Evolutionary conservation across 2,113 vertebrate species (phyloP), one percentile per base, ranked within the genome.

Genomic region (Epinephelus moara): DNA sequence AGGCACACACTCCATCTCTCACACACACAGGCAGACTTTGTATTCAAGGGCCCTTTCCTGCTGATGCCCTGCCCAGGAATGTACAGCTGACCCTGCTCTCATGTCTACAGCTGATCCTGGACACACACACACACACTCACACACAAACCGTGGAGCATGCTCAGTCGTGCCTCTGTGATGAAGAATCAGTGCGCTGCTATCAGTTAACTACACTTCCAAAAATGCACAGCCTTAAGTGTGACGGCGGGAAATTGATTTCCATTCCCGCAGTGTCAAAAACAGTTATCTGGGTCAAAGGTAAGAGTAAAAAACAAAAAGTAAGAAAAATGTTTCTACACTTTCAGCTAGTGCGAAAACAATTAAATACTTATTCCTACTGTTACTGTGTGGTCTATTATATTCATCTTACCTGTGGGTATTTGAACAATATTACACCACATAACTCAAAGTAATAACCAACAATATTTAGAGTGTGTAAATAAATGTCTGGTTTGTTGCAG

Each of bases 1-100:
- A 75, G 45, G 61, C 71, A 40, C 71, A 75, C 53, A n/a, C 80
- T 42, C 42, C 50, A 66, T 70, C 33, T 27, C 25, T 30, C 53
- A 25, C 50, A 81, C 72, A 78, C 75, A 82, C 67, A 84, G 6
- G 4, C 73, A 82, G 83, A 92, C 91, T 89, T 87, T 89, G 87
- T 86, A 81, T 89, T 85, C 66, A 52, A 45, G 84, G 30, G 53
- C 61, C 55, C 61, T 66, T 86, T 61, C 53, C 70, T 75, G 76
- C 67, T 55, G 81, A 84, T 80, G 82, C 80, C 76, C 79, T 80
- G 80, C 80, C 69, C 45, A 84, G 72, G 82, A 87, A 80, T 84
- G 87, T 80, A 78, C 42, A 33, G 50, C 81, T 86, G 83, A 86
- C 76, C 81, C 66, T 72, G 63, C 66, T 70, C 61, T 74, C 72